Evolutionary conservation across 1,140 invertebrate species (phyloP).

Genomic region (Leptinotarsa defecta): DNA sequence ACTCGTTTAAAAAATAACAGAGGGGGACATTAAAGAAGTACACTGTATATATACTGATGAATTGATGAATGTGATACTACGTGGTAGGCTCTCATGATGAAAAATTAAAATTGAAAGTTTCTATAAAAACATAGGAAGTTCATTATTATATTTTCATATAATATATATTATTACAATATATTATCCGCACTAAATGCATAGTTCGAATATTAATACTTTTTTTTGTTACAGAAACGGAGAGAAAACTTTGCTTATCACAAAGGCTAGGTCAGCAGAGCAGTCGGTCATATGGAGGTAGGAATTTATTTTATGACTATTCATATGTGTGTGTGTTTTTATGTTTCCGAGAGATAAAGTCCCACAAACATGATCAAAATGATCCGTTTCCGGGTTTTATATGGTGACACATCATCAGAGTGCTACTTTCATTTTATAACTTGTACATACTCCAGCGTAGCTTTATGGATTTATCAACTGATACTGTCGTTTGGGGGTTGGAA

Average conservation of each 20-base stretch:
- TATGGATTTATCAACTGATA: too few relatives aligned
- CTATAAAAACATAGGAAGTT: too few relatives aligned
- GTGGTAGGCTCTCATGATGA: too few relatives aligned
- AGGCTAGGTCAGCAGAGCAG: conserved; percentile 56
- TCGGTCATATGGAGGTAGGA: conserved; percentile 54
- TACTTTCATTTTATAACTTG: background rate
- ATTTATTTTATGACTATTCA: background rate
- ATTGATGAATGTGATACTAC: too few relatives aligned
- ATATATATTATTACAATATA: too few relatives aligned
- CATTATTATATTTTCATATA: too few relatives aligned
- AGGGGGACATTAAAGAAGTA: too few relatives aligned
- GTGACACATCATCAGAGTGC: background rate
- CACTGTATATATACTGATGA: too few relatives aligned
- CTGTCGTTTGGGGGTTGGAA: too few relatives aligned
- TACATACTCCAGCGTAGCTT: background rate
- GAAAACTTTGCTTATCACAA: conserved; percentile 57
- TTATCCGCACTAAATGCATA: too few relatives aligned
- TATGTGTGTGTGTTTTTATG: background rate
- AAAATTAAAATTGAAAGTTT: too few relatives aligned
- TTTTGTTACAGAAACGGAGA: conserved; percentile 54
- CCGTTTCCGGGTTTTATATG: background rate
- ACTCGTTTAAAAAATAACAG: too few relatives aligned
- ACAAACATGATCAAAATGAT: background rate
- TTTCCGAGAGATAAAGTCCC: background rate
- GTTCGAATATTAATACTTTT: conserved; percentile 22